Evolutionary conservation across 2,888 invertebrate genomes (phyloP).

Genomic region (Pristionchus fissidentatus): DNA sequence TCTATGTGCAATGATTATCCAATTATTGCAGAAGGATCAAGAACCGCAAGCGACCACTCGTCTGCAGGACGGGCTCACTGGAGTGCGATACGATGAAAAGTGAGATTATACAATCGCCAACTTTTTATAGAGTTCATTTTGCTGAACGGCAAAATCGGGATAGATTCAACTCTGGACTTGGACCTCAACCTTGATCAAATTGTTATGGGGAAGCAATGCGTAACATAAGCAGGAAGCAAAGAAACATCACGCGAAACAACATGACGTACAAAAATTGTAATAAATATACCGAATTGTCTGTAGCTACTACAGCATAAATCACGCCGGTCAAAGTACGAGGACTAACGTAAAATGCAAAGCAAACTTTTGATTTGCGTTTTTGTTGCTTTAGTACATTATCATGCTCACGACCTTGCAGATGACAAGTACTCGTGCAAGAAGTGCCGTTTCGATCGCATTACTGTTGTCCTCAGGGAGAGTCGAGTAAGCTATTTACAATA

Average conservation of each 20-base stretch:
- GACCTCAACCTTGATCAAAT: no score
- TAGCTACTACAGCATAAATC: no score
- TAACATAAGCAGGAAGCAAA: no score
- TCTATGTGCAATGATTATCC: neutral
- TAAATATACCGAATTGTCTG: no score
- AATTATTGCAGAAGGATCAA: neutral
- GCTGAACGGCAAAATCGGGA: no score
- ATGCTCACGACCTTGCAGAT: neutral
- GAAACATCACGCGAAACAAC: neutral
- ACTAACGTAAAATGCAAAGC: no score
- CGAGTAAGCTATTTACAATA: neutral
- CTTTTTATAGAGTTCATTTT: no score
- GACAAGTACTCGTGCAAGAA: slow-evolving; percentile 39
- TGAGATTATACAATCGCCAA: neutral
- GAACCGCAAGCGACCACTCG: slow-evolving; percentile 17
- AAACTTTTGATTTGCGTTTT: no score
- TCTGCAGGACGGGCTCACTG: neutral
- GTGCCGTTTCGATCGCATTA: slow-evolving; percentile 28
- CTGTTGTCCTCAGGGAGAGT: neutral
- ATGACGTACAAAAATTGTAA: neutral
- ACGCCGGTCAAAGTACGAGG: no score
- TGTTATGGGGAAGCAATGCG: no score
- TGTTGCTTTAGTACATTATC: neutral
- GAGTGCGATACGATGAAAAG: slow-evolving; percentile 6
- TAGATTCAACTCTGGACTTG: no score